phyloP scores from a whole-genome alignment of 2,888 invertebrate species.

The Mesorhabditis spiculigera region DNA sequence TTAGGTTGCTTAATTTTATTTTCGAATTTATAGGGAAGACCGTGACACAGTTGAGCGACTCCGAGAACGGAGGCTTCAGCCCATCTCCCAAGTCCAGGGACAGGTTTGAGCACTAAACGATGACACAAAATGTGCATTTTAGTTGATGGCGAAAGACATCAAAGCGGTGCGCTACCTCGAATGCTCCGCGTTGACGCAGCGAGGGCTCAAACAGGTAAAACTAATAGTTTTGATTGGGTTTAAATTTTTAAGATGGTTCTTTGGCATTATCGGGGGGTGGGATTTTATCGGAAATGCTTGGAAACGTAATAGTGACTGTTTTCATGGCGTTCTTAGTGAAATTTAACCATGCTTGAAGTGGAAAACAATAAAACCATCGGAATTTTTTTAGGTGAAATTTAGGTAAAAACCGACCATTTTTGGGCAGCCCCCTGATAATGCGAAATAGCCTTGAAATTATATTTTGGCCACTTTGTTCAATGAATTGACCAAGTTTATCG shows the following conservation, averaged over 20 bases:
- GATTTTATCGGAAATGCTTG: too few relatives aligned
- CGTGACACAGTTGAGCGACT: slow-evolving; percentile 72
- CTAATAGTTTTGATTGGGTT: background rate
- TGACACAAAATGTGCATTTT: background rate
- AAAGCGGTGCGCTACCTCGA: slow-evolving; percentile 98
- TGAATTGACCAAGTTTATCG: too few relatives aligned
- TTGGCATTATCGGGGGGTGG: too few relatives aligned
- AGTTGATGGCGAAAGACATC: slow-evolving; percentile 89
- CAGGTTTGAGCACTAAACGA: slow-evolving; percentile 12
- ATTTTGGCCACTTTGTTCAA: too few relatives aligned
- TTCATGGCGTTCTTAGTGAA: background rate
- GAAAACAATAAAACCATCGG: background rate
- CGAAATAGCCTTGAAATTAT: too few relatives aligned
- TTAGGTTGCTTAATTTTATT: background rate
- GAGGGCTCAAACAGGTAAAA: slow-evolving; percentile 61
- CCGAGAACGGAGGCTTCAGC: slow-evolving; percentile 71
- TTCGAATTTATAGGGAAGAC: slow-evolving; percentile 74
- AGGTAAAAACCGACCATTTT: background rate
- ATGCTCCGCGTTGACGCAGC: slow-evolving; percentile 96
- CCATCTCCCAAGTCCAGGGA: slow-evolving; percentile 90
- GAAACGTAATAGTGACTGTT: background rate
- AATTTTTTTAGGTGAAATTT: background rate
- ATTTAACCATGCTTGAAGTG: background rate
- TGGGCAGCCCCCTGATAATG: too few relatives aligned
- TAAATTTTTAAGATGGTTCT: too few relatives aligned